Evolutionary conservation across 1,140 invertebrate species (phyloP), one percentile per base, ranked within the genome.

Genomic region (Sminthurinus signatus): DNA sequence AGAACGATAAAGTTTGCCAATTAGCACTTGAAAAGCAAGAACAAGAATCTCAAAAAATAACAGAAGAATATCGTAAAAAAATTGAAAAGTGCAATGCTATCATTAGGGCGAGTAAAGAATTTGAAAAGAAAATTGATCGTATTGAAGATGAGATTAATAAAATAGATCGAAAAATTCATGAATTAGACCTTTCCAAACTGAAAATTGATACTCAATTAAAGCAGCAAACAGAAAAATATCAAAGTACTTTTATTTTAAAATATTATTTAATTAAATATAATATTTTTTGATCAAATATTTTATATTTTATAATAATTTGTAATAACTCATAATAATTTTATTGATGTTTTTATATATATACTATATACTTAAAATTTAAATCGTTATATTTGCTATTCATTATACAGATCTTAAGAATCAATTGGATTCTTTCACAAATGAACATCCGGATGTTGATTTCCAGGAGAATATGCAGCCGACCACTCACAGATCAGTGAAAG

Each of bases 1-100:
- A 25, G 8, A 5, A 14, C n/a, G 50, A 52, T 10, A 8, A 52
- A 29, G 50, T 27, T 8, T 52, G 28, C 23, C 4, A 4, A 52
- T 3, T 10, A 14, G 23, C 23, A 8, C 27, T 72, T 15, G 62
- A 65, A 15, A 61, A 68, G 36, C 63, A 67, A 2, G 61, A 67
- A 57, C 52, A 65, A 19, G 62, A 66, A 93, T 75, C 81, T 93
- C 39, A 86, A 87, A 70, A 87, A 94, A 79, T 82, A 87, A 80
- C 94, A 1, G 89, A 90, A 14, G 50, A 52, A 25, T 29, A 52
- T n/a, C 4, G 27, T 52, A 8, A 12, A 14, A 52, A 52, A 52
- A 52, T 25, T 5, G 28, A 52, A 8, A 25, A 3, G 3, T n/a
- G 8, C 27, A 8, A 52, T 10, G 23, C 21, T 2, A n/a, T 8